These are phyloP conservation scores for Timandra comae DNA, from an alignment of 2,888 invertebrate species.

Conservation along the genomic window DNA sequence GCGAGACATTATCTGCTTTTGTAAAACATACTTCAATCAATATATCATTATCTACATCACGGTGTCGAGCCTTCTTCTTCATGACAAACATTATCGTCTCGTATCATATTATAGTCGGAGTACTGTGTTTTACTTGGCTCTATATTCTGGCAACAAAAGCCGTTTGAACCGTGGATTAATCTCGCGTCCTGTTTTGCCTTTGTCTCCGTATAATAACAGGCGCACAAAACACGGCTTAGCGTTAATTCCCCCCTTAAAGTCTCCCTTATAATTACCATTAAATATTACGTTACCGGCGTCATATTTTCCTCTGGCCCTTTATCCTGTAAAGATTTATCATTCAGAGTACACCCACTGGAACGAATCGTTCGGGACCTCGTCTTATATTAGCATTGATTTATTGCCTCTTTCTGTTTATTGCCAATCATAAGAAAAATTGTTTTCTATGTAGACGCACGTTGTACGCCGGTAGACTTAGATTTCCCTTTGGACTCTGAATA, in stretches of 20 bases:
- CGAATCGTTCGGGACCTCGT: slow-evolving; percentile 16
- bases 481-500: not conserved
- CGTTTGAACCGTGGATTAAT: slow-evolving; percentile 21
- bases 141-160: slow-evolving; percentile 18
- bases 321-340: slow-evolving; percentile 17
- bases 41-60: slow-evolving; percentile 30
- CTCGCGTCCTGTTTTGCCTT: slow-evolving; percentile 19
- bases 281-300: slow-evolving; percentile 17
- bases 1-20: slow-evolving; percentile 24
- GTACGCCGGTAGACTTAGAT: not conserved
- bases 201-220: slow-evolving; percentile 15
- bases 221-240: slow-evolving; percentile 17
- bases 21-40: slow-evolving; percentile 20
- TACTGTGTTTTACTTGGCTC: slow-evolving; percentile 29
- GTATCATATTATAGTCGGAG: slow-evolving; percentile 27
- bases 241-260: slow-evolving; percentile 20
- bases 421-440: slow-evolving; percentile 10
- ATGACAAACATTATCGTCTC: slow-evolving; percentile 29
- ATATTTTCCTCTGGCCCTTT: slow-evolving; percentile 12
- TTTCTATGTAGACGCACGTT: too few relatives aligned
- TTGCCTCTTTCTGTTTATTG: slow-evolving; percentile 19
- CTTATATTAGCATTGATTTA: slow-evolving; percentile 23
- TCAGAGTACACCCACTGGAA: slow-evolving; percentile 13
- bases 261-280: slow-evolving; percentile 19
- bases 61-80: slow-evolving; percentile 25